These are phyloP conservation scores for Myotis daubentonii DNA, from an alignment of 2,797 vertebrate species.

Conservation along the genomic window DNA sequence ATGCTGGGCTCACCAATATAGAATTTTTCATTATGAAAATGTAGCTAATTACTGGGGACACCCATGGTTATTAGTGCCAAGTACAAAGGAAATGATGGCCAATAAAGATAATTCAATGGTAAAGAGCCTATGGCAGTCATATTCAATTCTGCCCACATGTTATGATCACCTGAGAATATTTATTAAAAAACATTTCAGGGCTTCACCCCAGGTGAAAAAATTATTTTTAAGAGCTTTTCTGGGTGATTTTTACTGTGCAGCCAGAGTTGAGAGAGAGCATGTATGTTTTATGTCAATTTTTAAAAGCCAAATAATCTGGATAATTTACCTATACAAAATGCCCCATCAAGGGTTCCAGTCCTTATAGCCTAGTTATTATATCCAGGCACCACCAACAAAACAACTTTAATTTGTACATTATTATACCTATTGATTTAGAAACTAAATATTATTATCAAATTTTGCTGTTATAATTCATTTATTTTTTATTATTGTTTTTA, in stretches of 20 bases:
- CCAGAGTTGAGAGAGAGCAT: not conserved
- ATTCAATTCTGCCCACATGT: not conserved
- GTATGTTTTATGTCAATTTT: not conserved
- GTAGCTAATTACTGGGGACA: not conserved
- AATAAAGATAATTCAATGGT: not conserved
- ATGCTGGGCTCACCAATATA: not conserved
- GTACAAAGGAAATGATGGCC: not conserved
- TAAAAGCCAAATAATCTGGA: not conserved
- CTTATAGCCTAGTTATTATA: not conserved
- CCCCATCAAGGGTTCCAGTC: not conserved
- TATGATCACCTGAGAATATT: not conserved
- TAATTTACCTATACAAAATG: not conserved
- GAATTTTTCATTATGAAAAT: not conserved
- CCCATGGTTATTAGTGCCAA: not conserved
- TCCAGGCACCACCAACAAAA: not conserved
- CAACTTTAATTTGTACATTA: not conserved
- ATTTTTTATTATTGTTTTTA: not conserved
- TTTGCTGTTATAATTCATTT: not conserved
- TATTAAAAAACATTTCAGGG: not conserved
- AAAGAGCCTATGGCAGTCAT: not conserved
- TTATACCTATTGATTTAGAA: conserved; percentile 1
- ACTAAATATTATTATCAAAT: not conserved
- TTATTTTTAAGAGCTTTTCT: not conserved
- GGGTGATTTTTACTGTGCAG: not conserved
- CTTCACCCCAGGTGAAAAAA: not conserved